Conservation (phyloP, 2,797 vertebrate species). For the Sebastes cheni region DNA sequence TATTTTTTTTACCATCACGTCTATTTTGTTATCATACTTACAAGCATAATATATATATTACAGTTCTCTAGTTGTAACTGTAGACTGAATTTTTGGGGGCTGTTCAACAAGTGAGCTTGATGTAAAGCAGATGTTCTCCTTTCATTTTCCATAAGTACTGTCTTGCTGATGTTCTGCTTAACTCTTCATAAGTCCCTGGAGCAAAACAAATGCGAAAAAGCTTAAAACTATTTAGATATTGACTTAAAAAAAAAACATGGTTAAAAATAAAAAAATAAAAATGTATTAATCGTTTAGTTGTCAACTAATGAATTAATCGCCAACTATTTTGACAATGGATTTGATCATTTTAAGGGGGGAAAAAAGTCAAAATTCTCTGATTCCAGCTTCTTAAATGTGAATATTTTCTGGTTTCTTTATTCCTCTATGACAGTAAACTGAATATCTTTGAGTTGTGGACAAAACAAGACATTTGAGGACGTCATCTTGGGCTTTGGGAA, state of each 20-base stretch:
- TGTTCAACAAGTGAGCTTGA: constrained; percentile 7
- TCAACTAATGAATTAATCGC: too few relatives aligned
- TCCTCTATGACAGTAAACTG: too few relatives aligned
- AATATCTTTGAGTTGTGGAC: too few relatives aligned
- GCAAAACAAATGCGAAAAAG: not conserved
- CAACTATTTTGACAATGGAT: too few relatives aligned
- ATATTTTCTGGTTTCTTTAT: too few relatives aligned
- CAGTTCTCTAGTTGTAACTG: not conserved
- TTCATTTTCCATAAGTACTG: not conserved
- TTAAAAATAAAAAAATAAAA: too few relatives aligned
- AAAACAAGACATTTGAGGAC: too few relatives aligned
- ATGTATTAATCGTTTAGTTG: too few relatives aligned
- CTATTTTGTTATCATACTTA: not conserved
- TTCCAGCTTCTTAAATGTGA: too few relatives aligned
- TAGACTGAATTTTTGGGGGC: not conserved
- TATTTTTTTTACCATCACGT: not conserved
- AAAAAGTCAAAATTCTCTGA: too few relatives aligned
- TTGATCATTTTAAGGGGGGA: too few relatives aligned
- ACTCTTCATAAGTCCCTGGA: not conserved
- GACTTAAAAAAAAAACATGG: not conserved
- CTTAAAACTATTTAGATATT: not conserved
- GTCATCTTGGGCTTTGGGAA: too few relatives aligned
- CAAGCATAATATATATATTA: not conserved
- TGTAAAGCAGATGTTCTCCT: constrained; percentile 10
- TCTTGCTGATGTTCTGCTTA: not conserved